phyloP scores from a whole-genome alignment of 2,888 invertebrate genomes.

The Eupithecia abbreviata region DNA sequence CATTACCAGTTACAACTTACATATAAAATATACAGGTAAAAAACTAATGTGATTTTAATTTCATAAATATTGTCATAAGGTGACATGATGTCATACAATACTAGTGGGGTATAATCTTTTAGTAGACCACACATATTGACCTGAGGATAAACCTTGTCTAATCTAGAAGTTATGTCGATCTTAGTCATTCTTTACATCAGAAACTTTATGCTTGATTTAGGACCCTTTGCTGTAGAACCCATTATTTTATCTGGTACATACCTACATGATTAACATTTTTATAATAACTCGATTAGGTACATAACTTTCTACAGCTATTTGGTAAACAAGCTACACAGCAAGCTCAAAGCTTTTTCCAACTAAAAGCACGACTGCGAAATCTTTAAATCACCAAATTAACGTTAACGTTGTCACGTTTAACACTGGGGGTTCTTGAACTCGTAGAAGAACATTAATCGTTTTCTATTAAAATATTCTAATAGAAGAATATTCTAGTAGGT shows the following conservation, averaged over 20 bases:
- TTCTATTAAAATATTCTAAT: neutral
- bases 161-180: neutral
- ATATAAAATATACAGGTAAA: constrained; percentile 19
- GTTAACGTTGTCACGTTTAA: neutral
- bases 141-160: neutral
- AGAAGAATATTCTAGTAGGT: too few species aligned
- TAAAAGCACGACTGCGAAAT: constrained; percentile 6
- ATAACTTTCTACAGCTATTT: constrained; percentile 10
- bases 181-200: neutral
- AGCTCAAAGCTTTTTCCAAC: constrained; percentile 13
- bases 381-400: constrained; percentile 2
- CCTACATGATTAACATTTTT: neutral
- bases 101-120: constrained; percentile 26
- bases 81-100: constrained; percentile 36
- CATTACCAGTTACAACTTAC: constrained; percentile 17
- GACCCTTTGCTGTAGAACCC: neutral
- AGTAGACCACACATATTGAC: constrained; percentile 2
- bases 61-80: constrained; percentile 42
- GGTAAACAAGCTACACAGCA: constrained; percentile 12
- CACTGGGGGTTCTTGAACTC: constrained; percentile 5
- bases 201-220: neutral
- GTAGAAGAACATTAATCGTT: neutral
- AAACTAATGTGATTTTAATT: constrained; percentile 34
- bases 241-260: neutral
- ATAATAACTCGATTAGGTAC: neutral